Conservation (phyloP, 2,113 vertebrate species). For the Oryzias melastigma region DNA sequence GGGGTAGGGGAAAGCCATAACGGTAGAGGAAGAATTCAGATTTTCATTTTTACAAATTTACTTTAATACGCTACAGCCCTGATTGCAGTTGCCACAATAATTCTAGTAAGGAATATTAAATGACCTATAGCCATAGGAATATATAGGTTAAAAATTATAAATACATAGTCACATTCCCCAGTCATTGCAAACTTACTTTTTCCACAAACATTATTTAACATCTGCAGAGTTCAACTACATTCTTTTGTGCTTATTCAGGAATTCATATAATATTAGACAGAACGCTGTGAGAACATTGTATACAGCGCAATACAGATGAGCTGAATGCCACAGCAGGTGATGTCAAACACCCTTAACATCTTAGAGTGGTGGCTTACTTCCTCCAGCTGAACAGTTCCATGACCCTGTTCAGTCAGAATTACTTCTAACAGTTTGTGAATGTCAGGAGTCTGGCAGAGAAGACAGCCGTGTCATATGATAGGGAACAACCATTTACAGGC, state of each 20-base stretch:
- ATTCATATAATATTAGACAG: not conserved
- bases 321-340: constrained; percentile 12
- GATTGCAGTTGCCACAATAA: constrained; percentile 6
- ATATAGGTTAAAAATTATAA: no score
- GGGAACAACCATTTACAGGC: constrained; percentile 26
- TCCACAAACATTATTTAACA: not conserved
- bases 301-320: not conserved
- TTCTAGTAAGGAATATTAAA: constrained; percentile 23
- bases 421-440: constrained; percentile 45
- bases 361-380: constrained; percentile 8
- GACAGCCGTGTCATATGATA: constrained; percentile 46
- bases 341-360: constrained; percentile 29
- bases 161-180: constrained; percentile 3
- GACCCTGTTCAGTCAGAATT: constrained; percentile 70
- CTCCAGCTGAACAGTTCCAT: constrained; percentile 24
- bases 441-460: constrained; percentile 45
- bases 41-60: constrained; percentile 18
- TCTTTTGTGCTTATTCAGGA: not conserved
- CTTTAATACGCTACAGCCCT: constrained; percentile 11
- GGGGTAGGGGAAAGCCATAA: no score
- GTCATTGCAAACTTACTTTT: not conserved
- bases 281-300: constrained; percentile 3
- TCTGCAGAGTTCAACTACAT: not conserved
- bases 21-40: no score
- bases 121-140: no score